phyloP scores from a whole-genome alignment of 2,113 vertebrate genomes.

The Himantopus leucocephalus region DNA sequence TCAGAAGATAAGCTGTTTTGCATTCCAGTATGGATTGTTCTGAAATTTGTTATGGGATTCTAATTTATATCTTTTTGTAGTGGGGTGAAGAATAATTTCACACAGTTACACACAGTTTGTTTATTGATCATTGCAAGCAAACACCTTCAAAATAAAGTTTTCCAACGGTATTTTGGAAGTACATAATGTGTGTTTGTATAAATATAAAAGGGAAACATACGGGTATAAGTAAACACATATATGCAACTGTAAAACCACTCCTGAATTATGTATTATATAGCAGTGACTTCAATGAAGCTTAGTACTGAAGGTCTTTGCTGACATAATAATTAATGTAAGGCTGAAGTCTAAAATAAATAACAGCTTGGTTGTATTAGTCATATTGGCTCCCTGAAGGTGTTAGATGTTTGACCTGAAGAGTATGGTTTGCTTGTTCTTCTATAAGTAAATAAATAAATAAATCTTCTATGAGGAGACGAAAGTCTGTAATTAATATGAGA shows the following conservation, averaged over 20 bases:
- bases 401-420: background rate
- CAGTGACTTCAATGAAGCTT: background rate
- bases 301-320: background rate
- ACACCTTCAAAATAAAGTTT: background rate
- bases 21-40: background rate
- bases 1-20: background rate
- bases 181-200: background rate
- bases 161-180: background rate
- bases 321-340: background rate
- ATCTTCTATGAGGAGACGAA: background rate
- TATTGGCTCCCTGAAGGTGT: background rate
- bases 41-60: background rate
- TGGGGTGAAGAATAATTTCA: background rate
- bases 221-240: background rate
- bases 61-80: background rate
- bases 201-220: background rate
- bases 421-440: fast-evolving
- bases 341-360: background rate
- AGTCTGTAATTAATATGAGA: background rate
- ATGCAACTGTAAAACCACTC: background rate
- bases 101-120: background rate
- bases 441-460: background rate
- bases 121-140: background rate
- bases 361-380: background rate
- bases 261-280: background rate